Percentiles rank a stretch among this genome's conserved stretches.
Conservation (phyloP, 1,140 invertebrate species). For the Macrotrachela quadricornifera region DNA sequence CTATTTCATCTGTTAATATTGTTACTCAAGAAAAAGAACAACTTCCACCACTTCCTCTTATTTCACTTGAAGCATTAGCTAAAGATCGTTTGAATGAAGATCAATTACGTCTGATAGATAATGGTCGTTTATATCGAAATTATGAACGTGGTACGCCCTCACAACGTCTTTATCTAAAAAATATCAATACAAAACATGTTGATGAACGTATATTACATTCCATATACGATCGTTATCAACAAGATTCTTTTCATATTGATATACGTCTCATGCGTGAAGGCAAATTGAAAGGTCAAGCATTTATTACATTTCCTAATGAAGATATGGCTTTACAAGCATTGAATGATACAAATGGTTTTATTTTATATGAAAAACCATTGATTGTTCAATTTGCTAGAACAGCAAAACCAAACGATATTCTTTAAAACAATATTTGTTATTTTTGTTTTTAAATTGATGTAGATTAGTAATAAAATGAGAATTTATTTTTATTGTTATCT, state of each 20-base stretch:
- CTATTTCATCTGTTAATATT: no score
- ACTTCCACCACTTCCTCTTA: no score
- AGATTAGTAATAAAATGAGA: no score
- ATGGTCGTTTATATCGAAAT: conserved; percentile 57
- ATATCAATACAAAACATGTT: conserved; percentile 53
- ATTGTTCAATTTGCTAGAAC: conserved; percentile 37
- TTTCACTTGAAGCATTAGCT: no score
- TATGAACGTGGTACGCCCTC: conserved; percentile 56
- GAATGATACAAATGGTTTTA: conserved; percentile 63
- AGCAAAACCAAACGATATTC: neutral
- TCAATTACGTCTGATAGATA: no score
- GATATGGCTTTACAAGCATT: conserved; percentile 49
- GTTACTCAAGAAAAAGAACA: no score
- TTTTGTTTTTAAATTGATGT: no score
- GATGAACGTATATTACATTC: conserved; percentile 48
- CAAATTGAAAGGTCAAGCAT: conserved; percentile 83
- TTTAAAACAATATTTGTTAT: no score
- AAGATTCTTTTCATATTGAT: conserved; percentile 43
- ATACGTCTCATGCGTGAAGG: conserved; percentile 78
- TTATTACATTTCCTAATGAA: conserved; percentile 56
- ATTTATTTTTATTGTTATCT: no score
- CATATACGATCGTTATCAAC: conserved; percentile 51
- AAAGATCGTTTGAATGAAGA: no score
- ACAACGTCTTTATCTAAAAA: conserved; percentile 66
- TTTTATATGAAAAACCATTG: conserved; percentile 65